These are phyloP conservation scores for Cyphomyrus plagiostoma DNA, from an alignment of 2,113 vertebrate species.

Conservation along the genomic window DNA sequence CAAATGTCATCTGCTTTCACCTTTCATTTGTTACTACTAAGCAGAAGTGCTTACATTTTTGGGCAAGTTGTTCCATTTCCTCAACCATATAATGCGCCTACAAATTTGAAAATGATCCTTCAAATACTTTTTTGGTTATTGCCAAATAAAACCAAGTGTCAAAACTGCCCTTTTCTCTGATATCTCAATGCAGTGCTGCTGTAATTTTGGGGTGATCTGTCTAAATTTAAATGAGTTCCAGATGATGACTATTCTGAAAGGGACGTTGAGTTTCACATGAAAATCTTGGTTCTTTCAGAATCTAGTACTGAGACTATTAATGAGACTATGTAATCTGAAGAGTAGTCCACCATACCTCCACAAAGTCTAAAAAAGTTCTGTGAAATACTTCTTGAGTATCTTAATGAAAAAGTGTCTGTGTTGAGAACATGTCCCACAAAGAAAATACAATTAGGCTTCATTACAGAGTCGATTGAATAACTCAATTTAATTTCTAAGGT, in stretches of 20 bases:
- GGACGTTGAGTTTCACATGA: too few species aligned
- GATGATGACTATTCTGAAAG: too few species aligned
- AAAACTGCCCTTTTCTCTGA: neutral
- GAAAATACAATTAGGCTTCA: neutral
- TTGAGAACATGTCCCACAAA: neutral
- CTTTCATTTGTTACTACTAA: neutral
- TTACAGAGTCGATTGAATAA: neutral
- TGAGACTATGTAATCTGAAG: neutral
- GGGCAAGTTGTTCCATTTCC: neutral
- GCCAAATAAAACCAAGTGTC: neutral
- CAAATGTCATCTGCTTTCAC: neutral
- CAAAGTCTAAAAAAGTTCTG: neutral
- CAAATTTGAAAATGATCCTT: neutral
- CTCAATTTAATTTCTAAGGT: neutral
- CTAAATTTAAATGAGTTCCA: neutral
- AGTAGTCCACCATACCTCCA: neutral
- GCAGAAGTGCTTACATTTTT: neutral
- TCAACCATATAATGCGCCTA: neutral
- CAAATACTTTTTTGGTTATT: neutral
- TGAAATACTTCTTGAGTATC: neutral
- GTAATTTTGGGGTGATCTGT: neutral
- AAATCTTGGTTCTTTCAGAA: neutral
- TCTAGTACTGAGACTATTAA: neutral
- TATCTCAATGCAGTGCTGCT: neutral
- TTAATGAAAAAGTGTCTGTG: neutral